Evolutionary conservation across 2,888 invertebrate species (phyloP), one percentile per base, ranked within the genome.

Genomic region (Sarcophaga rosellei): DNA sequence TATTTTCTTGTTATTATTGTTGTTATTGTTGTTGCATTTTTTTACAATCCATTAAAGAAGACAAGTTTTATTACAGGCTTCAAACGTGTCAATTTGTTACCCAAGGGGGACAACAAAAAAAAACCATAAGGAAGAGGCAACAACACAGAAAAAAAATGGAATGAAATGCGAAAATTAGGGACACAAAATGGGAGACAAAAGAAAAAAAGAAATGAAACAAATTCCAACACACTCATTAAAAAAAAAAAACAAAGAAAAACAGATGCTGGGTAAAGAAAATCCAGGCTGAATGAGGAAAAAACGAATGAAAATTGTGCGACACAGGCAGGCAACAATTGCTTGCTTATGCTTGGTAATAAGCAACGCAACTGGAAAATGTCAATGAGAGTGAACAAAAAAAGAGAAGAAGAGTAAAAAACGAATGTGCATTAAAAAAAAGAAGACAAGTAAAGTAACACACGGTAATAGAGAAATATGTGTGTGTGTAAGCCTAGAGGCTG

Each of bases 41-140:
- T 86, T 84, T 84, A 86, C 77, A 86, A 84, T 78, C 86, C 86
- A 86, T 86, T 86, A 86, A 81, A 69, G 73, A 84, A 74, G 77
- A 84, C 84, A 84, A 81, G 21, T 86, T 86, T 86, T 86, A 86
- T 84, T 81, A 84, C 84, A 81, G 77, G 74, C 77, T 77, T 69
- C 77, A 81, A 86, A 86, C 83, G 77, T 84, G 84, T 81, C 86
- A 86, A 86, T 81, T 86, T 74, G 81, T 86, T 84, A 78, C 78
- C 69, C 84, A 61, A 15, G 59, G 80, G 77, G 69, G 83, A 70
- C 53, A 17, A 53, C n/a, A 62, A 3, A 17, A 57, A 3, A 63
- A 76, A 15, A 53, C 44, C 61, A 20, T 15, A 20, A 11, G 61
- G n/a, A 66, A 25, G 25, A 23, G 23, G 25, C 0, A 66, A 59